Evolutionary conservation across 2,113 vertebrate genomes (phyloP), one percentile per base, ranked within the genome.

Genomic region (Notothenia rossii): DNA sequence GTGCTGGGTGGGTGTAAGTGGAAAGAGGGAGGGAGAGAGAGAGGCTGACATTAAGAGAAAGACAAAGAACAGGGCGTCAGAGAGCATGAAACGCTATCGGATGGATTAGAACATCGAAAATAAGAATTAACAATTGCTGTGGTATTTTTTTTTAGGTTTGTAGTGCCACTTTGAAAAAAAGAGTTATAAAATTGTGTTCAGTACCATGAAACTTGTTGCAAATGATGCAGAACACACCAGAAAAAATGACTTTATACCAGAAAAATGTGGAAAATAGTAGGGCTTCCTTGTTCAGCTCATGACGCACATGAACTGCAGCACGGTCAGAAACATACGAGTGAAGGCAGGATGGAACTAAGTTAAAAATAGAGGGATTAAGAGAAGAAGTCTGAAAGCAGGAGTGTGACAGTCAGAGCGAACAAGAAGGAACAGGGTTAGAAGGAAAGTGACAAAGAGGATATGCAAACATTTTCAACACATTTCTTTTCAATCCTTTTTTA

Each of bases 31-130:
- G 1, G 3, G 58, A 36, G 43, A 11, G 70, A 58, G 60, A 11
- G 70, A 58, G 60, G 61, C 43, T 75, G 60, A 45, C 56, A 61
- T 60, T 7, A 33, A 73, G 60, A 75, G 69, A 79, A 74, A 29
- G 65, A 51, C 5, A 45, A 55, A 71, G 69, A 75, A 15, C 60
- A 33, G 59, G 13, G 69, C 2, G 4, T 55, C 48, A 25, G 11
- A 65, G 68, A 14, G 54, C 22, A 71, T 14, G 14, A 50, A 76
- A 46, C 6, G 0, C 10, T 33, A 49, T 10, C 48, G 71, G 45
- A 45, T 56, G 6, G n/a, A 9, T 61, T 46, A 15, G 18, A 59
- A 13, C 10, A 60, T 50, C 7, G 18, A 18, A 55, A 50, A 45
- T 36, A 13, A 45, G 17, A 15, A 54, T 45, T 72, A 45, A 55